phyloP scores from a whole-genome alignment of 1,140 invertebrate genomes.

The Meloidogyne hapla region DNA sequence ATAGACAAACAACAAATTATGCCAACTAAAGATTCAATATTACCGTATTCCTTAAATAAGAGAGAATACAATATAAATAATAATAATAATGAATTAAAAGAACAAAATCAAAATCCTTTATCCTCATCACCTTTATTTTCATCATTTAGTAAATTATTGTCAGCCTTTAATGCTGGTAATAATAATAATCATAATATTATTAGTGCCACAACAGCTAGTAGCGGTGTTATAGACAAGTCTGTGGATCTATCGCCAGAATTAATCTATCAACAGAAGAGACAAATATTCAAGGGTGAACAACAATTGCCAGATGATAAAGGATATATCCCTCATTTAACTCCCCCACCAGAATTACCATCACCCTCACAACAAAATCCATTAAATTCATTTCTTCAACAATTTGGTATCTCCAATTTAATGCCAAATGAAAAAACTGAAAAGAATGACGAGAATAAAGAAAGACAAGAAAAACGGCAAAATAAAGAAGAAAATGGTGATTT shows the following conservation, averaged over 20 bases:
- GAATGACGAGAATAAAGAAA: background rate
- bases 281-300: background rate
- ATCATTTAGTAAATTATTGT: conserved; percentile 23
- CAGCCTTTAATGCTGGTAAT: conserved; percentile 7
- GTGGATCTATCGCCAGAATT: background rate
- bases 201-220: background rate
- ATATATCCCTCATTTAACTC: conserved; percentile 5
- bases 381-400: conserved; percentile 22
- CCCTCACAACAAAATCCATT: conserved; percentile 10
- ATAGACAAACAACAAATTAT: background rate
- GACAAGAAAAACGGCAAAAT: background rate
- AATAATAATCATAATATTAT: background rate
- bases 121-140: background rate
- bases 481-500: conserved; percentile 13
- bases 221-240: background rate
- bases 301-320: conserved; percentile 7
- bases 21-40: background rate
- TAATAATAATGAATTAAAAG: background rate
- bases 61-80: background rate
- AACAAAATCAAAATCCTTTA: background rate
- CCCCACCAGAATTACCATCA: conserved; percentile 18
- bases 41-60: background rate
- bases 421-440: background rate
- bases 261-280: background rate
- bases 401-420: conserved; percentile 16